phyloP scores from a whole-genome alignment of 2,113 vertebrate genomes.

The Suricata suricatta region DNA sequence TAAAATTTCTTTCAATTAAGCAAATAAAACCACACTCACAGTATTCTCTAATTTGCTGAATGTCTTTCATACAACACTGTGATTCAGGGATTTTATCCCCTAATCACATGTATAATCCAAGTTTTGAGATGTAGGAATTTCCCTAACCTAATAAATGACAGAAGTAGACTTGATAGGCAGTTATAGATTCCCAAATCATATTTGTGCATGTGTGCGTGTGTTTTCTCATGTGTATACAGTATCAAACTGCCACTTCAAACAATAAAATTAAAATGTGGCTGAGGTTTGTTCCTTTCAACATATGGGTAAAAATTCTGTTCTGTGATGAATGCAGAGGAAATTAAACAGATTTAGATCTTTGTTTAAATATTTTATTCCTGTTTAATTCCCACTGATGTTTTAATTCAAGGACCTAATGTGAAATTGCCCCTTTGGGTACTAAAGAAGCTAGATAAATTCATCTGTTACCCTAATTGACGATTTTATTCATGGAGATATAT shows the following conservation, averaged over 20 bases:
- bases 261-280: background rate
- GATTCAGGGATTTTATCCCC: background rate
- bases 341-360: conserved; percentile 26
- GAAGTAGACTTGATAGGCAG: background rate
- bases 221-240: background rate
- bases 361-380: background rate
- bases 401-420: background rate
- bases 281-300: background rate
- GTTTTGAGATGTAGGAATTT: background rate
- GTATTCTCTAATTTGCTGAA: background rate
- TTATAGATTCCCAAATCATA: background rate
- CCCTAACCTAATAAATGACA: background rate
- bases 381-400: conserved; percentile 40
- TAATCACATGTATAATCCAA: background rate
- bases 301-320: background rate
- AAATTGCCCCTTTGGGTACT: background rate
- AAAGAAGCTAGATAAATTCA: background rate
- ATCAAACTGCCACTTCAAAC: background rate
- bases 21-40: background rate
- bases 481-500: conserved; percentile 38
- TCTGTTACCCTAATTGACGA: background rate
- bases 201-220: background rate
- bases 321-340: background rate
- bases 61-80: background rate
- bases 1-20: background rate